Conservation (phyloP, 2,113 vertebrate genomes). For the Benitochromis conjunctus region DNA sequence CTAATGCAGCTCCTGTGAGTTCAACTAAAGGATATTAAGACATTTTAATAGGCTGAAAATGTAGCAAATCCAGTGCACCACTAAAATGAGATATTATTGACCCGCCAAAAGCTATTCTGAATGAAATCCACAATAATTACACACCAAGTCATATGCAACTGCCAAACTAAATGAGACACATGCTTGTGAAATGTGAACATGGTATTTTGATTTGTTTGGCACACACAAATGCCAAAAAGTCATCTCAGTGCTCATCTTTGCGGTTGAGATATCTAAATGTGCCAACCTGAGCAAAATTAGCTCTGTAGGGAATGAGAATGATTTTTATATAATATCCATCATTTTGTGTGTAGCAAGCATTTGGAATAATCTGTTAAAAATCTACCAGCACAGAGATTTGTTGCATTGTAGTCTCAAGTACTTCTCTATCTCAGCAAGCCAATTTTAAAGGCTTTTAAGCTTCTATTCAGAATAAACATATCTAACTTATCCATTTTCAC, state of each 20-base stretch:
- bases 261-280: conserved; percentile 34
- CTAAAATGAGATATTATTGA: conserved; percentile 33
- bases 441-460: conserved; percentile 26
- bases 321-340: conserved; percentile 36
- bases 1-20: conserved; percentile 38
- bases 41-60: conserved; percentile 28
- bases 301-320: conserved; percentile 36
- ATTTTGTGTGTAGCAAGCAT: conserved; percentile 9
- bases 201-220: conserved; percentile 64
- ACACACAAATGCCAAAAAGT: conserved; percentile 54
- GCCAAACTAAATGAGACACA: conserved; percentile 62
- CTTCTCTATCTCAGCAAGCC: conserved; percentile 17
- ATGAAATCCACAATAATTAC: conserved; percentile 51
- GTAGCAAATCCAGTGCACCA: conserved; percentile 7
- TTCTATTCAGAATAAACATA: conserved; percentile 26
- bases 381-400: conserved; percentile 27
- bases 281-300: conserved; percentile 56
- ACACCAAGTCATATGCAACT: conserved; percentile 43
- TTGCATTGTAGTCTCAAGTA: conserved; percentile 27
- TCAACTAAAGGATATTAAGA: conserved; percentile 48
- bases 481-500: conserved; percentile 35
- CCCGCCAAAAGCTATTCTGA: conserved; percentile 49
- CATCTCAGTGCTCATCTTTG: conserved; percentile 53
- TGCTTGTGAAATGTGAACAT: conserved; percentile 62
- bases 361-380: conserved; percentile 42